Evolutionary conservation across 2,797 vertebrate genomes (phyloP).

Genomic region (Sandelia bainsii): DNA sequence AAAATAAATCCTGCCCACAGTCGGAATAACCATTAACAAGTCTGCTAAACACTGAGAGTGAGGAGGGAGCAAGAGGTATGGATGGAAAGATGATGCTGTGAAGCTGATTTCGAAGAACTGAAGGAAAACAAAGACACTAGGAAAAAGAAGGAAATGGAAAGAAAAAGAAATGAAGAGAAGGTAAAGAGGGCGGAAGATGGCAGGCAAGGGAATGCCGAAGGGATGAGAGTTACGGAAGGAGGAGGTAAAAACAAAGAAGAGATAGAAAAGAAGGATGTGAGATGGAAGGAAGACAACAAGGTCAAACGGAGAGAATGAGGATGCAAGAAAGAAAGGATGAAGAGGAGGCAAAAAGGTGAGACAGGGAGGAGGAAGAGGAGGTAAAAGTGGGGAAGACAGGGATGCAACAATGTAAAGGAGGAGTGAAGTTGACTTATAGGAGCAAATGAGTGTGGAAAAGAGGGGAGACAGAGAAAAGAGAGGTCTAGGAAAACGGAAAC

Average conservation of each 20-base stretch:
- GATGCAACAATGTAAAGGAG: too few species aligned
- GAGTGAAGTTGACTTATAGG: too few species aligned
- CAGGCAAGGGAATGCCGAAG: neutral
- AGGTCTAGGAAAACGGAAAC: neutral
- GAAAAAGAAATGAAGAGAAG: neutral
- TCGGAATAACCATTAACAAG: constrained; percentile 78
- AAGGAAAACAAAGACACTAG: neutral
- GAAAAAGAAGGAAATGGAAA: neutral
- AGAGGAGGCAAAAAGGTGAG: neutral
- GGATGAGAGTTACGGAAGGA: neutral
- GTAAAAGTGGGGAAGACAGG: neutral
- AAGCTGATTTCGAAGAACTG: neutral
- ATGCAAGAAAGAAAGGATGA: neutral
- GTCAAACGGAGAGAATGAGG: neutral
- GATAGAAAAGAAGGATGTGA: constrained; percentile 19
- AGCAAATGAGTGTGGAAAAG: neutral
- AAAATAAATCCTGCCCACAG: constrained; percentile 76
- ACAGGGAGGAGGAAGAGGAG: neutral
- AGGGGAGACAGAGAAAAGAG: constrained; percentile 41
- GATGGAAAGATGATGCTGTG: constrained; percentile 1
- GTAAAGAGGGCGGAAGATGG: neutral
- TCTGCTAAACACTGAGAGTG: constrained; percentile 59
- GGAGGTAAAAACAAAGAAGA: too few species aligned
- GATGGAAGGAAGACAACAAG: constrained; percentile 8
- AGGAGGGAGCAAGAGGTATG: neutral